Evolutionary conservation across 2,113 vertebrate genomes (phyloP), one percentile per base, ranked within the genome.

Genomic region (Harpagus bidentatus): DNA sequence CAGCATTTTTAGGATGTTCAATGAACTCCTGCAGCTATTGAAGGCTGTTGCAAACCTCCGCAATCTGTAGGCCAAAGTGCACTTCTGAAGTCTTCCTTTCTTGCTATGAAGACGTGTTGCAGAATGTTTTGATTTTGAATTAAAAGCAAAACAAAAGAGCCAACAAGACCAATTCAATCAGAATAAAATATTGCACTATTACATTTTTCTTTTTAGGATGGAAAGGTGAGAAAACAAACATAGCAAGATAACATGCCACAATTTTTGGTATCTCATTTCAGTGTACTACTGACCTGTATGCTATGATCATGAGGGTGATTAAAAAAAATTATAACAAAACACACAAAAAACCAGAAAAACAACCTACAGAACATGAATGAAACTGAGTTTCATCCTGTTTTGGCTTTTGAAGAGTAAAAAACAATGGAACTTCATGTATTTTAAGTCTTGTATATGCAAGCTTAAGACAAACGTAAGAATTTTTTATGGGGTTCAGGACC

Each of bases 91-190:
- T 80, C 53, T 67, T 48, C 32, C 20, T 82, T 82, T 76, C 38
- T 52, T 0, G 0, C 22, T 71, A 1, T 71, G 61, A 65, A 70
- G 32, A 45, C 12, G 4, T 7, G 3, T 32, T 79, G 16, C 0
- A 0, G 50, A 70, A 40, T 55, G 7, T 86, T 78, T 76, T 47
- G 19, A 61, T 83, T 69, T 62, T 0, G 2, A 71, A 62, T 28
- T 47, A 9, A 69, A 48, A 65, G 32, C 2, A 32, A 47, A 62
- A n/a, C 8, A 10, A 38, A 43, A 16, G 52, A 77, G 20, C 10
- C 6, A 43, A 20, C 14, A 43, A 2, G 9, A 59, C 28, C 3
- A 19, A 13, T 84, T 71, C 2, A 77, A 15, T 53, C 43, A 38
- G 45, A 70, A 70, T 58, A 47, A 77, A 83, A 50, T 55, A 38